Conservation (phyloP, 2,888 invertebrate genomes). For the Cheilosia scutellata region DNA sequence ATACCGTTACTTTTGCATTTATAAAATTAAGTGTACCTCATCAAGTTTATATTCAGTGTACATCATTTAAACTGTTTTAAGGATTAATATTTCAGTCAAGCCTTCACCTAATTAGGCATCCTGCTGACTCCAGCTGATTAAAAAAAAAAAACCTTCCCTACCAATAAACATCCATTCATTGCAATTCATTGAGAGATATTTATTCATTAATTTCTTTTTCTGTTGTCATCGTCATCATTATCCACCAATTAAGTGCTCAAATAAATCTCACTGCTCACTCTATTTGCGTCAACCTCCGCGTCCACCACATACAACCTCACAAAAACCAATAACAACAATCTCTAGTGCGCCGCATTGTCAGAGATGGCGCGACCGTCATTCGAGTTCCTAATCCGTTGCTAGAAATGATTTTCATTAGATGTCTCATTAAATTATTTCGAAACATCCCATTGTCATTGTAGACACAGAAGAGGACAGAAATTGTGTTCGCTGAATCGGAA, state of each 20-base stretch:
- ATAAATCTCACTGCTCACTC: conserved; percentile 40
- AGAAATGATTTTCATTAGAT: conserved; percentile 73
- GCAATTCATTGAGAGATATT: conserved; percentile 46
- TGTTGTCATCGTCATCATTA: conserved; percentile 48
- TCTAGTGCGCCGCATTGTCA: conserved; percentile 23
- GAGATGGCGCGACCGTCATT: conserved; percentile 68
- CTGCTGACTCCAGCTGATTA: no score
- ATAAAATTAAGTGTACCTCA: no score
- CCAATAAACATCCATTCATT: conserved; percentile 13
- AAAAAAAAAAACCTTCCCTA: background rate
- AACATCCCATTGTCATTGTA: conserved; percentile 62
- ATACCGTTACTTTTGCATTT: no score
- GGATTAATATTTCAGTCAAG: no score
- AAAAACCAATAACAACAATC: conserved; percentile 1
- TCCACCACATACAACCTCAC: background rate
- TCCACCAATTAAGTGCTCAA: conserved; percentile 62
- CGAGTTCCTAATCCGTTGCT: conserved; percentile 61
- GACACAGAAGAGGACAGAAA: conserved; percentile 49
- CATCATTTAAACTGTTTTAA: no score
- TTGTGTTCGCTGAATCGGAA: conserved; percentile 60
- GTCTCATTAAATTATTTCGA: conserved; percentile 74
- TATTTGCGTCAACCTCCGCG: background rate
- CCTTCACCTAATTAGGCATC: no score
- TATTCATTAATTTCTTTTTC: conserved; percentile 40
- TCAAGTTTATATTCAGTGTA: no score